Evolutionary conservation across 2,888 invertebrate genomes (phyloP), one percentile per base, ranked within the genome.

Genomic region (Phalera bucephala): DNA sequence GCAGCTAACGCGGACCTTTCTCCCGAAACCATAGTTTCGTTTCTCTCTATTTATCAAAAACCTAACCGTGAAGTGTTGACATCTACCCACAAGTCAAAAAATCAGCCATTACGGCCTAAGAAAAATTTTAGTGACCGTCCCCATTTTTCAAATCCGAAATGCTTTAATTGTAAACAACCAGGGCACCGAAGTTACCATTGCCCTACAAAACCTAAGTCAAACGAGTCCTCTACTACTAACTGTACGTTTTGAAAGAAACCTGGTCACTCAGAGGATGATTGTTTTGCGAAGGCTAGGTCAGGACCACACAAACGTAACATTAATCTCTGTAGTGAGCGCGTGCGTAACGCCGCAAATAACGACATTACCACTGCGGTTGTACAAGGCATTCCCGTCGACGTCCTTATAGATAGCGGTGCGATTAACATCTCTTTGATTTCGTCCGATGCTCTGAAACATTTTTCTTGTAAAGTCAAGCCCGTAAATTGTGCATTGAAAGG

Each of bases 1-100:
- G 47, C 61, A 1, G n/a, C n/a, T n/a, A n/a, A n/a, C n/a, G 40
- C 59, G 3, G 61, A 62, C 22, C 55, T 63, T 5, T 19, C 35
- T 0, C 3, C 39, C 1, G 40, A 51, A 0, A 31, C 42, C 11
- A 14, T 61, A 5, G 58, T 64, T 2, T 40, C 45, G 3, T 64
- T 58, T 14, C 21, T 60, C 3, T 46, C 56, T 0, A 54, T 45
- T 32, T 62, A 55, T 31, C 12, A 8, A 0, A 58, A 56, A 23
- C 52, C 57, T 20, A 25, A 8, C n/a, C n/a, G n/a, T n/a, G n/a
- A n/a, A n/a, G n/a, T n/a, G n/a, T n/a, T n/a, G n/a, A 11, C 23
- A 31, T 12, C 1, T 5, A 22, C 28, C 5, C 6, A 8, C 19
- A 15, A 15, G 10, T 7, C 26, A 14, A 0, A n/a, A n/a, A n/a